A percentile compares a stretch with the other conserved stretches of the same genome.
These are phyloP conservation scores for Keiferia lycopersicella DNA, from an alignment of 2,888 invertebrate genomes.

Conservation along the genomic window DNA sequence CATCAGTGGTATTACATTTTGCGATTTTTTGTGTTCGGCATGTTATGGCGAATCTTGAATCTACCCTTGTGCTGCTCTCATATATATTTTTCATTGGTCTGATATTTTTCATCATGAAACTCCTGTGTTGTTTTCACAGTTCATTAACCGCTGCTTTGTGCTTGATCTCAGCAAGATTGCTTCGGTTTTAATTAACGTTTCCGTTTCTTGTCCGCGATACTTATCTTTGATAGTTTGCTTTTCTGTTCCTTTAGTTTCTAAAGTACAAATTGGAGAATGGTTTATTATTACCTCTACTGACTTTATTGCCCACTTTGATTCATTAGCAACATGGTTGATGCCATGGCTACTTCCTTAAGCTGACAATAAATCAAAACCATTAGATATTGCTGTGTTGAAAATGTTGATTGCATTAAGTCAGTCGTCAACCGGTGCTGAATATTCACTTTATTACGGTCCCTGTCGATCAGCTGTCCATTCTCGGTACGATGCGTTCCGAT, in stretches of 20 bases:
- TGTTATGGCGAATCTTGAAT: no score
- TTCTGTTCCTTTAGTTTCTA: conserved; percentile 23
- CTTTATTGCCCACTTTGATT: conserved; percentile 6
- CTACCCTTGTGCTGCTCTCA: no score
- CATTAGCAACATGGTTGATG: not conserved
- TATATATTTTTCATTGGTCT: no score
- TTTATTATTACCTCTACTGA: conserved; percentile 31
- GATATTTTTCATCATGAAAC: not conserved
- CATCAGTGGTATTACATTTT: conserved; percentile 39
- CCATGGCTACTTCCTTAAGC: not conserved
- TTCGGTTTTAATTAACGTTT: conserved; percentile 40
- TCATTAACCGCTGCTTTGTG: conserved; percentile 41
- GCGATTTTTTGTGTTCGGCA: no score
- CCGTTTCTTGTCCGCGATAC: conserved; percentile 33
- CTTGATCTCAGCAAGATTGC: conserved; percentile 29
- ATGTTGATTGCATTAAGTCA: not conserved
- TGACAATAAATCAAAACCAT: not conserved
- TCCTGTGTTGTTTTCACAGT: conserved; percentile 39
- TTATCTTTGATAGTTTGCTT: conserved; percentile 31
- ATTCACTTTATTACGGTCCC: conserved; percentile 33
- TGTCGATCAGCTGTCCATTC: conserved; percentile 64
- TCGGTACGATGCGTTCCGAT: conserved; percentile 68
- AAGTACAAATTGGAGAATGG: conserved; percentile 31
- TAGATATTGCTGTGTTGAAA: not conserved
- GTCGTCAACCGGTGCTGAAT: not conserved